A percentile compares a stretch with the other conserved stretches of the same genome.
phyloP scores from a whole-genome alignment of 23 tunicate genomes.

The Styela plicata region DNA sequence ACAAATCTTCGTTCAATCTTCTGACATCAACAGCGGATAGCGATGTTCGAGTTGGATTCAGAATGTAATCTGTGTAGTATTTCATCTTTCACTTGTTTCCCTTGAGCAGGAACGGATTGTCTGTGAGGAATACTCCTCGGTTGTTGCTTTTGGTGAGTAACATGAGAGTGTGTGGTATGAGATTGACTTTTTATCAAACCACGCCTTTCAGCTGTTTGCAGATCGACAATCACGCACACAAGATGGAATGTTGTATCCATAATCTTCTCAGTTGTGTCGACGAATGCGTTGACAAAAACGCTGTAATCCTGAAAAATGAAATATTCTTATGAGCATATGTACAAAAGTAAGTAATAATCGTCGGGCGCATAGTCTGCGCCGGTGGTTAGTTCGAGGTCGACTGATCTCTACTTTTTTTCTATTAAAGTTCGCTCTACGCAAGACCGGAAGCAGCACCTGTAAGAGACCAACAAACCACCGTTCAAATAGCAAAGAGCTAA shows the following conservation, averaged over 20 bases:
- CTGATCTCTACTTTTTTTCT: too few relatives aligned
- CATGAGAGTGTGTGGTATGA: not conserved
- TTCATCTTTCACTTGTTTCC: not conserved
- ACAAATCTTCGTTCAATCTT: conserved; percentile 50
- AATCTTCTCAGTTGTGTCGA: conserved; percentile 17
- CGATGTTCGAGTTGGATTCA: conserved; percentile 19
- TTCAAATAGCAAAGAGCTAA: too few relatives aligned
- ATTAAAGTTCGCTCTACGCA: too few relatives aligned
- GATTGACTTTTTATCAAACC: not conserved
- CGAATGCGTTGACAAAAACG: conserved; percentile 24
- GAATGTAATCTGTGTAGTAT: not conserved
- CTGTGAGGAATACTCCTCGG: not conserved
- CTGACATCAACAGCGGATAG: conserved; percentile 39
- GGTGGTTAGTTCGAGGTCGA: too few relatives aligned
- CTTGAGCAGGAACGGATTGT: not conserved
- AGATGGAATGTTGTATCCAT: conserved; percentile 25
- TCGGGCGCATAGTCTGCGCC: too few relatives aligned
- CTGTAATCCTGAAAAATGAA: conserved; percentile 36
- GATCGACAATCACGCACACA: conserved; percentile 12
- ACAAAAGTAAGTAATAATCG: too few relatives aligned
- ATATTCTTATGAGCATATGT: too few relatives aligned
- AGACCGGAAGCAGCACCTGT: too few relatives aligned
- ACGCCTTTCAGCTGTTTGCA: conserved; percentile 17
- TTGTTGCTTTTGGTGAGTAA: not conserved
- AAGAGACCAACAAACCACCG: too few relatives aligned